Evolutionary conservation across 2,888 invertebrate species (phyloP), one percentile per base, ranked within the genome.

Genomic region (Eudemis profundana): DNA sequence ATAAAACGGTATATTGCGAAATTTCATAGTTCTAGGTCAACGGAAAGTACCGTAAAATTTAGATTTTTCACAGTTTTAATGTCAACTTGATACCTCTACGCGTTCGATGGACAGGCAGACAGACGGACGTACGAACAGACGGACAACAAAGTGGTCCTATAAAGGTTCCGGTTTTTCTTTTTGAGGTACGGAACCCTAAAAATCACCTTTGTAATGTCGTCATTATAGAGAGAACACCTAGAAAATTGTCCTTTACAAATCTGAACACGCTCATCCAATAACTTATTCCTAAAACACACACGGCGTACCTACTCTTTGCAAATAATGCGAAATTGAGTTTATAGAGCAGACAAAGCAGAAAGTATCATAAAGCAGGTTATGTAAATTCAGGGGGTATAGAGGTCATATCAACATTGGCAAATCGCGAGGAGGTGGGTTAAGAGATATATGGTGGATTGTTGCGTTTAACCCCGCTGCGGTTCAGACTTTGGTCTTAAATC

Each of bases 321-420:
- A 51, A 64, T 56, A 64, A 50, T 51, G 57, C 36, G 23, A 53
- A 59, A 65, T 60, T 53, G 53, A 60, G 51, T 65, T 44, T 65
- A 57, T 57, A 53, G 51, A 60, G 46, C 44, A 60, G 59, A 53
- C 46, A 65, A 60, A 60, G 65, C 59, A 46, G 51, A 65, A 65
- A 60, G 59, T 65, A 65, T 76, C 68, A 73, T 77, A 78, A 82
- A 84, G 83, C 84, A 84, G 78, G 83, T 85, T 86, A 87, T 84
- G 87, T 79, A 85, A 85, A 86, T 87, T 78, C 76, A 77, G 78
- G 79, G 78, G 82, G 82, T 82, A 83, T 83, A 75, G 84, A 84
- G 81, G 84, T 83, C 78, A 83, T 86, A 85, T 87, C 81, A 84
- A 81, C 81, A 80, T 80, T 74, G 78, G 76, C 78, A 81, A 78